phyloP scores from a whole-genome alignment of 1,140 invertebrate genomes.

The Anastrepha ludens region DNA sequence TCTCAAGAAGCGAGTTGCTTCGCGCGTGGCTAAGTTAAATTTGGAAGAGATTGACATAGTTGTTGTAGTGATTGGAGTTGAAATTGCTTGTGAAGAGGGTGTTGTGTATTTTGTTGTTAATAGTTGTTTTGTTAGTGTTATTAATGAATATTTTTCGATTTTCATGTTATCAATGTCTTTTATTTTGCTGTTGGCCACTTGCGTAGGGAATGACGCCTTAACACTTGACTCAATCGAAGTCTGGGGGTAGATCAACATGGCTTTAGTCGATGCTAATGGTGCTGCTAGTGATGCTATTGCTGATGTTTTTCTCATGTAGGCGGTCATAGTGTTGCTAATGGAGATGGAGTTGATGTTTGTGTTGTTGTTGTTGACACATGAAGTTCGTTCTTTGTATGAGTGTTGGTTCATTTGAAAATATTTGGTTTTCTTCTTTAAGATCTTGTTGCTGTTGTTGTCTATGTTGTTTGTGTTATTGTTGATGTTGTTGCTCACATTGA shows the following conservation, averaged over 20 bases:
- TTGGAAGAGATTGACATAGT: conserved; percentile 29
- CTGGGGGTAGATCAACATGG: neutral
- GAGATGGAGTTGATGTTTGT: neutral
- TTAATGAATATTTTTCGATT: neutral
- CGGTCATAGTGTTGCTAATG: neutral
- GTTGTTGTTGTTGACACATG: neutral
- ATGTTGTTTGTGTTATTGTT: conserved; percentile 23
- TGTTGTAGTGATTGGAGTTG: conserved; percentile 25
- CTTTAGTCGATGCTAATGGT: neutral
- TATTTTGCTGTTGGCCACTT: conserved; percentile 48
- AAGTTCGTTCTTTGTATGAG: neutral
- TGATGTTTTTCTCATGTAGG: neutral
- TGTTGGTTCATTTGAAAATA: neutral
- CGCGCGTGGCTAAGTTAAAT: conserved; percentile 3
- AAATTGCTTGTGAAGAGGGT: neutral
- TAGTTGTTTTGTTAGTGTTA: conserved; percentile 44
- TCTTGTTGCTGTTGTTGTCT: neutral
- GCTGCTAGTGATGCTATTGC: conserved; percentile 38
- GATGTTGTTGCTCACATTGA: conserved; percentile 55
- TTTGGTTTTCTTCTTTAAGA: neutral
- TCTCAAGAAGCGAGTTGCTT: conserved; percentile 43
- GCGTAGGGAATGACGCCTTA: conserved; percentile 38
- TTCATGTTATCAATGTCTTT: conserved; percentile 50
- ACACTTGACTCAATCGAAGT: neutral
- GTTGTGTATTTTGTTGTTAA: neutral